These are phyloP conservation scores for Plagiodera versicolora DNA, from an alignment of 2,888 invertebrate species.

Conservation along the genomic window DNA sequence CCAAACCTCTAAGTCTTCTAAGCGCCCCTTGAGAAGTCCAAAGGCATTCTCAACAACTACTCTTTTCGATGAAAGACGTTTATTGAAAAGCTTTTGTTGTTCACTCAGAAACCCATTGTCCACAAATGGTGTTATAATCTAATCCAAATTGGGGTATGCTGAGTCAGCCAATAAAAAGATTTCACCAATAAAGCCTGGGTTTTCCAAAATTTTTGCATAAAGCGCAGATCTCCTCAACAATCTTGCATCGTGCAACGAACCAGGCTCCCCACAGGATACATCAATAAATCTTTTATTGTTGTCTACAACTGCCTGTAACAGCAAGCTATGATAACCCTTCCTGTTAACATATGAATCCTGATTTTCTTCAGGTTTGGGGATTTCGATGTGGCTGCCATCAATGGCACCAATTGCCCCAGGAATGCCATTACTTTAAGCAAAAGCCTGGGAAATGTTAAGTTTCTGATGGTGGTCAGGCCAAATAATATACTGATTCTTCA, in stretches of 20 bases:
- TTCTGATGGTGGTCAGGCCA: neutral
- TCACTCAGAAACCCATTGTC: no score
- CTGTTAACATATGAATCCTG: slow-evolving; percentile 11
- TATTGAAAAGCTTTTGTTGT: no score
- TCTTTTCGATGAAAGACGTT: neutral
- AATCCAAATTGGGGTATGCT: slow-evolving; percentile 1
- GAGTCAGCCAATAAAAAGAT: neutral
- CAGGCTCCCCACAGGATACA: no score
- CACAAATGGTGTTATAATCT: neutral
- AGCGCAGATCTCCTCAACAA: neutral
- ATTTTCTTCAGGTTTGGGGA: neutral
- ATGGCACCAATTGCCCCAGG: neutral
- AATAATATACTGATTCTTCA: neutral
- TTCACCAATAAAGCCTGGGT: neutral
- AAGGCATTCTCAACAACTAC: no score
- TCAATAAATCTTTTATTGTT: slow-evolving; percentile 8
- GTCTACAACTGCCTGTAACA: slow-evolving; percentile 6
- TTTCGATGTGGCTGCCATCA: neutral
- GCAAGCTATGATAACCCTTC: slow-evolving; percentile 6
- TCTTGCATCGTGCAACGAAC: no score
- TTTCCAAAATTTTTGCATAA: neutral
- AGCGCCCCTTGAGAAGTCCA: neutral
- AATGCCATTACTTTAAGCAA: neutral
- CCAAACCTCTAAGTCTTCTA: neutral
- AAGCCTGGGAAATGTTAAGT: neutral